These are phyloP conservation scores for Campodea augens DNA, from an alignment of 1,140 invertebrate genomes.

Conservation along the genomic window DNA sequence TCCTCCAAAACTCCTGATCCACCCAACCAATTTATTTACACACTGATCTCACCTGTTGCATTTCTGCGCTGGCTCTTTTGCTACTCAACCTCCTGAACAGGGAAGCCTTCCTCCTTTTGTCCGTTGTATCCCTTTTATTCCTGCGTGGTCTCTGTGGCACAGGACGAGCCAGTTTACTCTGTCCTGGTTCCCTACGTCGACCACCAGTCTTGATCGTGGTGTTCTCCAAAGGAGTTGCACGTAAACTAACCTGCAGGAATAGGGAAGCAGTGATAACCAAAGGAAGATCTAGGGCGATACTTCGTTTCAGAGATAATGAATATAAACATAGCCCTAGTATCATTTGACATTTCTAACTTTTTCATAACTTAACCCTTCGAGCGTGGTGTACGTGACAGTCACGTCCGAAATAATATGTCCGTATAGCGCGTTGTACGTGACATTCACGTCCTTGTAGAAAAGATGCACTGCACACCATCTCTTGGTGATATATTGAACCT, in stretches of 20 bases:
- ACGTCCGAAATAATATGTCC: too few species aligned
- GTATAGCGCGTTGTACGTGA: too few species aligned
- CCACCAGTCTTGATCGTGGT: slow-evolving; percentile 81
- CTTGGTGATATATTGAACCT: too few species aligned
- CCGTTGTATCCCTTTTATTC: slow-evolving; percentile 51
- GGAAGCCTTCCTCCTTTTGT: slow-evolving; percentile 70
- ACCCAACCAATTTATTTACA: slow-evolving; percentile 1
- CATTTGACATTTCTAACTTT: too few species aligned
- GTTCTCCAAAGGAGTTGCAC: slow-evolving; percentile 81
- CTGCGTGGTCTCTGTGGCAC: slow-evolving; percentile 40
- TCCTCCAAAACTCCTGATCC: neutral
- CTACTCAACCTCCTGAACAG: slow-evolving; percentile 75
- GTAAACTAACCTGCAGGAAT: slow-evolving; percentile 72
- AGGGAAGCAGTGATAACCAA: too few species aligned
- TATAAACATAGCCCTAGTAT: too few species aligned
- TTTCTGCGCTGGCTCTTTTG: slow-evolving; percentile 65
- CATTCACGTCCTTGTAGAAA: too few species aligned
- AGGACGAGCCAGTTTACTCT: slow-evolving; percentile 54
- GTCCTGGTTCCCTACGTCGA: slow-evolving; percentile 47
- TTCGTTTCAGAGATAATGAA: too few species aligned
- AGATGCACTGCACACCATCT: too few species aligned
- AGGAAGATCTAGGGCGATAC: too few species aligned
- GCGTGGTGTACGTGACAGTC: too few species aligned
- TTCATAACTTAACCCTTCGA: too few species aligned
- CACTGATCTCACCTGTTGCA: slow-evolving; percentile 62